Evolutionary conservation across 2,888 invertebrate species (phyloP).

Genomic region (Polydrusus cervinus): DNA sequence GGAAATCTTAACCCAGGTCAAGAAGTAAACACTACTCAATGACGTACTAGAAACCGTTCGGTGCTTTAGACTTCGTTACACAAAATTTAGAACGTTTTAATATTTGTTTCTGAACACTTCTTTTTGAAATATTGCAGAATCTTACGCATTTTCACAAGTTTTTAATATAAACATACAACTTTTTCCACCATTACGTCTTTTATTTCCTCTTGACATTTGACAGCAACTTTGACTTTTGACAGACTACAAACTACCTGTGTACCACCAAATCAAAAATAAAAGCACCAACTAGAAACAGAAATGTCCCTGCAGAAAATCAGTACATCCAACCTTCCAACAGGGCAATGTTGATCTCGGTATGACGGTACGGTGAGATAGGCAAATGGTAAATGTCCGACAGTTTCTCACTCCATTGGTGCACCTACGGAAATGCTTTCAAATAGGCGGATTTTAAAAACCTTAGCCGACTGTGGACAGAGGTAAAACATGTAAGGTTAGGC

Average conservation of each 20-base stretch:
- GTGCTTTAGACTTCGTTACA: neutral
- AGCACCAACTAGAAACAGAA: neutral
- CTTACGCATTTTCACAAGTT: neutral
- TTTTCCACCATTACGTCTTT: slow-evolving; percentile 26
- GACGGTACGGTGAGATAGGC: neutral
- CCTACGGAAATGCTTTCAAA: too few relatives aligned
- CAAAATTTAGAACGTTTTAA: neutral
- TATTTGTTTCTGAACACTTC: neutral
- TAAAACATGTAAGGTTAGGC: too few relatives aligned
- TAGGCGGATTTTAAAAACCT: too few relatives aligned
- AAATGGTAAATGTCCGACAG: neutral
- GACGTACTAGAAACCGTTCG: neutral
- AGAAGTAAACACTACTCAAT: slow-evolving; percentile 52
- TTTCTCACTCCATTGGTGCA: too few relatives aligned
- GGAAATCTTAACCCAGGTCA: slow-evolving; percentile 65
- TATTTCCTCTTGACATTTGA: neutral
- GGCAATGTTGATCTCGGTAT: neutral
- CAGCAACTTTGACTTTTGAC: neutral
- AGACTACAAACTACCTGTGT: neutral
- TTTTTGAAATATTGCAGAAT: neutral
- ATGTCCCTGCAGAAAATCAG: neutral
- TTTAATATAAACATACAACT: slow-evolving; percentile 2
- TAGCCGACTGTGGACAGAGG: too few relatives aligned
- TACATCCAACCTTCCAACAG: neutral
- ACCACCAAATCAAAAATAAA: neutral